Evolutionary conservation across 2,113 vertebrate species (phyloP), one percentile per base, ranked within the genome.

Genomic region (Pungitius pungitius): DNA sequence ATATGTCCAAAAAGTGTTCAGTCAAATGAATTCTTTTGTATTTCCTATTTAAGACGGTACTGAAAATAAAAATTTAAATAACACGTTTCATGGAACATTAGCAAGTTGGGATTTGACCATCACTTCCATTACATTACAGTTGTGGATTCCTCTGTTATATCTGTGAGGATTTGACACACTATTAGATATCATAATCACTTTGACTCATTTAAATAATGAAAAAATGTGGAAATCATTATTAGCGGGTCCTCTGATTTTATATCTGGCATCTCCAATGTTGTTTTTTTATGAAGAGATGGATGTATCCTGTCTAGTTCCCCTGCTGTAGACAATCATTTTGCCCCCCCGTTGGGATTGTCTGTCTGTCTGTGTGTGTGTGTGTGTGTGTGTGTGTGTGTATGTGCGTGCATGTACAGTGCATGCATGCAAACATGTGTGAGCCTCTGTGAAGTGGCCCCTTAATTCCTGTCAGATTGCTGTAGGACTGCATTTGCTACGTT

Each of bases 391-490:
- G 20, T n/a, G 20, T 58, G 30, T 58, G 56, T 14, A 33, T 22
- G 35, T 59, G 65, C 70, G 24, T 68, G 42, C 14, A 42, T 81
- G 69, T 78, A 78, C 51, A 69, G 57, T 33, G 42, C 61, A 80
- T 77, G 68, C 40, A 61, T 81, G 77, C 73, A 73, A 35, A 76
- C 59, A 70, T 68, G 60, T 67, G 63, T 56, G 71, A 77, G 82
- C 71, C 55, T 81, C 72, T 81, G 65, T 82, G 85, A 87, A 86
- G 85, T 89, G 82, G 69, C 84, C 84, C 89, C 87, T 91, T 89
- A 88, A 89, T 90, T 84, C 85, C 74, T 86, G 80, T 89, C 84
- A 87, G 83, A 88, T 88, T 90, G 82, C 85, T 87, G 78, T 78
- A 81, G 84, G 84, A 78, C 80, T 89, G 73, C 70, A 68, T 73